phyloP scores from a whole-genome alignment of 1,140 invertebrate species.

The Pinna nobilis region DNA sequence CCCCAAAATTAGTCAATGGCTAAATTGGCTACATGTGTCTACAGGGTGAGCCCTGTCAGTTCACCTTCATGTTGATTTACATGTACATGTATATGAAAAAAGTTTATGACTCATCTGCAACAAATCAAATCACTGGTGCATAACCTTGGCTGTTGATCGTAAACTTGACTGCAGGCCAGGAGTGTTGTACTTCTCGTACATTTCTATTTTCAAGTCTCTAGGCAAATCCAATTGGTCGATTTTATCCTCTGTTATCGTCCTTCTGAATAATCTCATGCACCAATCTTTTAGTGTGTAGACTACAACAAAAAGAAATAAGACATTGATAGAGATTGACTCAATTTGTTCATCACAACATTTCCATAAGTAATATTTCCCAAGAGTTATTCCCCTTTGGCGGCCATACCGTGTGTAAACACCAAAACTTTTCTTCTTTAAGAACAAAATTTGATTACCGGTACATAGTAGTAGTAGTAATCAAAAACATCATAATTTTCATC shows the following conservation, averaged over 20 bases:
- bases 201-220: slow-evolving; percentile 28
- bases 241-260: slow-evolving; percentile 30
- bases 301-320: slow-evolving; percentile 43
- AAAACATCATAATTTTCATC: no score
- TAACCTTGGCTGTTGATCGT: background rate
- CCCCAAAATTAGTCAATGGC: no score
- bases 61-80: background rate
- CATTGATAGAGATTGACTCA: background rate
- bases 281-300: slow-evolving; percentile 56
- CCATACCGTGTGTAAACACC: no score
- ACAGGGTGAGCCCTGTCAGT: background rate
- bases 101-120: no score
- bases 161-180: background rate
- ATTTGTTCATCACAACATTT: no score
- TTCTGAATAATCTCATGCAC: slow-evolving; percentile 52
- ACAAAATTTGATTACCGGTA: background rate
- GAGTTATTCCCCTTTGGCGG: no score
- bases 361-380: no score
- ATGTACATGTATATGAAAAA: no score
- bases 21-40: no score
- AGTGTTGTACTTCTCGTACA: slow-evolving; percentile 25
- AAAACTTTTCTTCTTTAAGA: background rate
- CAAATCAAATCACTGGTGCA: background rate
- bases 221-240: slow-evolving; percentile 49
- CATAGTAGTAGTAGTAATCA: background rate